These are phyloP conservation scores for Pinctada fucata DNA, from an alignment of 2,888 invertebrate species.

Conservation along the genomic window DNA sequence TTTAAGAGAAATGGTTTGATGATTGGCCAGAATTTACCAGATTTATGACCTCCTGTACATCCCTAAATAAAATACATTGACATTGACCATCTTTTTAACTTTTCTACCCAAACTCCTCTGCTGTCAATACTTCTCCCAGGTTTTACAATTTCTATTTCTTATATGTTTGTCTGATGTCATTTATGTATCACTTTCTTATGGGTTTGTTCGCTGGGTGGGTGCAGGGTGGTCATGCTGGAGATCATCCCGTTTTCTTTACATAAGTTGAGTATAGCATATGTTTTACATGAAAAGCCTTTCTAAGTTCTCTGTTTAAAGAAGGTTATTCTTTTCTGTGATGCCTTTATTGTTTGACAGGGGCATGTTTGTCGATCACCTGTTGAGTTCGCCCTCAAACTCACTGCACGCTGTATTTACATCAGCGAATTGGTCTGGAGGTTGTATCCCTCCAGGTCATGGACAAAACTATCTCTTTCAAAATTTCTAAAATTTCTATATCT, in stretches of 20 bases:
- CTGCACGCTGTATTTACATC: neutral
- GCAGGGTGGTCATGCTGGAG: too few species aligned
- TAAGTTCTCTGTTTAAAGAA: constrained; percentile 13
- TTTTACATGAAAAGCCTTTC: constrained; percentile 11
- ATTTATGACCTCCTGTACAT: constrained; percentile 11
- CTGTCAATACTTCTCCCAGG: constrained; percentile 14
- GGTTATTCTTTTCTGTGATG: neutral
- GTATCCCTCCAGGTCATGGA: neutral
- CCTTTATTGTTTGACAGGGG: neutral
- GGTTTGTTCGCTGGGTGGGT: too few species aligned
- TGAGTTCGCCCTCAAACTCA: neutral
- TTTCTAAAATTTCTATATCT: neutral
- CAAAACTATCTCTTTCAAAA: neutral
- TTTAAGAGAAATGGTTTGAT: constrained; percentile 10
- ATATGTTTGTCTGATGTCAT: too few species aligned
- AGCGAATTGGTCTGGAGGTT: neutral
- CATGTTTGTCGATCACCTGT: neutral
- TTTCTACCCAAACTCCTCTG: constrained; percentile 14
- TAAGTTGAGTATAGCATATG: constrained; percentile 15
- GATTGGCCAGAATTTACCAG: constrained; percentile 5
- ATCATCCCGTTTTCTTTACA: too few species aligned
- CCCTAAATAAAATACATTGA: constrained; percentile 10
- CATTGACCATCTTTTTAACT: constrained; percentile 7
- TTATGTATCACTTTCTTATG: too few species aligned
- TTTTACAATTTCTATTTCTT: constrained; percentile 7